Evolutionary conservation across 1,140 invertebrate genomes (phyloP).

Genomic region (Apis florea): DNA sequence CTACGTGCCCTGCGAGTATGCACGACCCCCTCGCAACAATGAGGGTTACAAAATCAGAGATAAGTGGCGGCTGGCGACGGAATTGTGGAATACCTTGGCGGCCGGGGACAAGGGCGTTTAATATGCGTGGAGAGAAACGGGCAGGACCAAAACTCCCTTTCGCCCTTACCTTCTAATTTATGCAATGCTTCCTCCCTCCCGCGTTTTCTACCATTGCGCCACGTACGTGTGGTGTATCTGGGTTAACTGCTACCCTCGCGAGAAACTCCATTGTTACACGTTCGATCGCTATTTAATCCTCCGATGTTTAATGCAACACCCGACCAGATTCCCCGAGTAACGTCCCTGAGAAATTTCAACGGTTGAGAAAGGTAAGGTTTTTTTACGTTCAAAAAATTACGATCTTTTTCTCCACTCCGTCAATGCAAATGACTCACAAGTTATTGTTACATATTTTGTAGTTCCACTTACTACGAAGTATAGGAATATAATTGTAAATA

Average conservation of each 20-base stretch:
- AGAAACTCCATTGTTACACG: neutral
- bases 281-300: neutral
- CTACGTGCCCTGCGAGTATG: conserved; percentile 48
- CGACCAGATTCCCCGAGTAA: neutral
- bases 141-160: conserved; percentile 41
- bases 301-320: neutral
- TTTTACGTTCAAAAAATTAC: too few species aligned
- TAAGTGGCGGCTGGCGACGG: conserved; percentile 61
- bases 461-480: too few species aligned
- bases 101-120: conserved; percentile 64
- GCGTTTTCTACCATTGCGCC: conserved; percentile 42
- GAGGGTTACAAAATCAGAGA: conserved; percentile 67
- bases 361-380: too few species aligned
- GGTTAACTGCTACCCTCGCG: conserved; percentile 20
- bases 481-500: too few species aligned
- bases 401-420: too few species aligned
- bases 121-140: conserved; percentile 66
- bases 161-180: conserved; percentile 68
- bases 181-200: conserved; percentile 36
- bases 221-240: conserved; percentile 7
- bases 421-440: too few species aligned
- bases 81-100: conserved; percentile 60
- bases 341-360: too few species aligned
- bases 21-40: conserved; percentile 55
- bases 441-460: too few species aligned